phyloP scores from a whole-genome alignment of 1,140 invertebrate genomes.

The Cydia amplana region DNA sequence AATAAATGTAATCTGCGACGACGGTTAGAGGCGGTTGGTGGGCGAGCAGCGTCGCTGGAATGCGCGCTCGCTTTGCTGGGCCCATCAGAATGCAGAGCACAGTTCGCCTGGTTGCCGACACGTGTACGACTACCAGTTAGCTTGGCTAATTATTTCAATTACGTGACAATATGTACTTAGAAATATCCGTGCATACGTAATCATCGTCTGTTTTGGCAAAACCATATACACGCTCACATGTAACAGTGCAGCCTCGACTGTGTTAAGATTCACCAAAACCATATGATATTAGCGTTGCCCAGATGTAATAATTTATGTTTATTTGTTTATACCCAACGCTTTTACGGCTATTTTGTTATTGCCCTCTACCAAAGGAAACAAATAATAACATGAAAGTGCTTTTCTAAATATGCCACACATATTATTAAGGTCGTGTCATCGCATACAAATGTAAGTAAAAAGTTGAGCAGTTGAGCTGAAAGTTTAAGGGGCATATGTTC shows the following conservation, averaged over 20 bases:
- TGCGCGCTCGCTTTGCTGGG: constrained; percentile 58
- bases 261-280: not conserved
- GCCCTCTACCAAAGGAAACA: too few species aligned
- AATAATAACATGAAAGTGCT: too few species aligned
- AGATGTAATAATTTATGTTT: too few species aligned
- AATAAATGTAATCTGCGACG: constrained; percentile 15
- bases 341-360: too few species aligned
- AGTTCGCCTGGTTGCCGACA: constrained; percentile 60
- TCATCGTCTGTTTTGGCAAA: constrained; percentile 1
- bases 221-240: not conserved
- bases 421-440: too few species aligned
- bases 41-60: constrained; percentile 60
- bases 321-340: too few species aligned
- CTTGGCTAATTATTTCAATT: constrained; percentile 63
- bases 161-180: constrained; percentile 45
- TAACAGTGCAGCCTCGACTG: not conserved
- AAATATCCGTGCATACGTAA: constrained; percentile 9
- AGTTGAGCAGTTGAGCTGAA: too few species aligned
- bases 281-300: too few species aligned
- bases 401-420: too few species aligned
- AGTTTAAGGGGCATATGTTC: too few species aligned
- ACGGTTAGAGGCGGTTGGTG: constrained; percentile 43
- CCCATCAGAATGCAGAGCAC: constrained; percentile 69
- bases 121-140: constrained; percentile 61
- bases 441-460: too few species aligned